Percentiles rank a stretch among this genome's conserved stretches.
These are phyloP conservation scores for Vidua chalybeata DNA, from an alignment of 2,113 vertebrate species.

Conservation along the genomic window DNA sequence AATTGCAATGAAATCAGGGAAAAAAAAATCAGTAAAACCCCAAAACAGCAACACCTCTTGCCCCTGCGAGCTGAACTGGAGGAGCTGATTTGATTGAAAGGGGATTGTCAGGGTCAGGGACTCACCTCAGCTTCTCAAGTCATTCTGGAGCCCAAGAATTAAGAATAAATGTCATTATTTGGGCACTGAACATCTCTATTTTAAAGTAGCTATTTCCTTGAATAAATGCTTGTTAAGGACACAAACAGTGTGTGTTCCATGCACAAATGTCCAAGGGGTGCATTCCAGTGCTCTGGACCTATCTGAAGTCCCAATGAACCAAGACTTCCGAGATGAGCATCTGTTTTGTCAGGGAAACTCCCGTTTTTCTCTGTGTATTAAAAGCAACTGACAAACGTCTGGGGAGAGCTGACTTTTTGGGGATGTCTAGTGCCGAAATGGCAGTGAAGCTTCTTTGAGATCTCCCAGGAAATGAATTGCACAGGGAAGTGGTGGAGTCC, in stretches of 20 bases:
- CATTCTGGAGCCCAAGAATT: not conserved
- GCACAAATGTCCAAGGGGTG: not conserved
- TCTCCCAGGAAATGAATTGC: not conserved
- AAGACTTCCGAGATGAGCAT: not conserved
- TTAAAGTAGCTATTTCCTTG: not conserved
- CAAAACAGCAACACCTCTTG: fast-evolving
- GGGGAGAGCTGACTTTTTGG: not conserved
- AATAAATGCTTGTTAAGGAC: not conserved
- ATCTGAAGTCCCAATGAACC: not conserved
- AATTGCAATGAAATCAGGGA: not conserved
- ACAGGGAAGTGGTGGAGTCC: not conserved
- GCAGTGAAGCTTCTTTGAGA: not conserved
- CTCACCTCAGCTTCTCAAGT: not conserved
- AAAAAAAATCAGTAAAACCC: not conserved
- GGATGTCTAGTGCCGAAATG: not conserved
- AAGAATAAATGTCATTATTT: not conserved
- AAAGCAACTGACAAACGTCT: not conserved
- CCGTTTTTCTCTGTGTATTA: not conserved
- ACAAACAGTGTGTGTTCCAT: not conserved
- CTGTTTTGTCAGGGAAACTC: not conserved
- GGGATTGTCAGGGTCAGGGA: not conserved
- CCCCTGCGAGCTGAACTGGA: not conserved
- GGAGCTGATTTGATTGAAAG: not conserved
- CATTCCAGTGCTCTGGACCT: not conserved
- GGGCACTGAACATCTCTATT: not conserved